phyloP scores from a whole-genome alignment of 92 coral and sea anemone species.

The Isaurus tuberculatus region DNA sequence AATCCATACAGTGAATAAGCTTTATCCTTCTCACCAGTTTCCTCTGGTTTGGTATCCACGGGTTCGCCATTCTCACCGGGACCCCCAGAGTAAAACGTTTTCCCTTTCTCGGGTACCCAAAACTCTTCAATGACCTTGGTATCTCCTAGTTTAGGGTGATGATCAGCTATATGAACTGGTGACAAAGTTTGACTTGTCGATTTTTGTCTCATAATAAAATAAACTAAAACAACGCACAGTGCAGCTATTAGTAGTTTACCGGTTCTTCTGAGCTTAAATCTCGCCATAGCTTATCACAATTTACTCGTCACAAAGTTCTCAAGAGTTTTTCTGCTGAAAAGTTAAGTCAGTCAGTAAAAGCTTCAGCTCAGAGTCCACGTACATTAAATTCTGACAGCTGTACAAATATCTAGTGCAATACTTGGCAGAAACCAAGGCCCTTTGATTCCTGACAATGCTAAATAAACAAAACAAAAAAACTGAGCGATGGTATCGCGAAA shows the following conservation, averaged over 20 bases:
- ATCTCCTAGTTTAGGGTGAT: slow-evolving; percentile 58
- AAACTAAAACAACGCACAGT: slow-evolving; percentile 48
- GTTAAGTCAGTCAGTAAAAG: too few relatives aligned
- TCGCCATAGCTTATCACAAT: slow-evolving; percentile 14
- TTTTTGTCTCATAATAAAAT: slow-evolving; percentile 43
- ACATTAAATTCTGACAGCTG: too few relatives aligned
- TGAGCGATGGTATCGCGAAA: too few relatives aligned
- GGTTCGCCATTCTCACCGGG: slow-evolving; percentile 95
- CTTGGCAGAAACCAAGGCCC: too few relatives aligned
- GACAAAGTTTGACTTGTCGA: background rate
- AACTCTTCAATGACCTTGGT: slow-evolving; percentile 79
- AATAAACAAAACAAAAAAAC: too few relatives aligned
- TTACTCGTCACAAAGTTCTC: too few relatives aligned
- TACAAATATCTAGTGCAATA: too few relatives aligned
- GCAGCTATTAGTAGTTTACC: slow-evolving; percentile 47
- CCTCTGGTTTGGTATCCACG: slow-evolving; percentile 74
- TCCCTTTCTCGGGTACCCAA: slow-evolving; percentile 88
- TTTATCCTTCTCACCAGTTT: slow-evolving; percentile 67
- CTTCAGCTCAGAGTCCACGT: too few relatives aligned
- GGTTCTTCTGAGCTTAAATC: slow-evolving; percentile 48
- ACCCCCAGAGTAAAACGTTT: slow-evolving; percentile 51
- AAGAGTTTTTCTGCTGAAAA: too few relatives aligned
- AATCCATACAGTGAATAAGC: slow-evolving; percentile 91
- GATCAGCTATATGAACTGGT: slow-evolving; percentile 47
- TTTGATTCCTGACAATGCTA: too few relatives aligned